Base-by-base conservation (phyloP, 2,797 vertebrate genomes). In the Chelidonichthys spinosus region DNA sequence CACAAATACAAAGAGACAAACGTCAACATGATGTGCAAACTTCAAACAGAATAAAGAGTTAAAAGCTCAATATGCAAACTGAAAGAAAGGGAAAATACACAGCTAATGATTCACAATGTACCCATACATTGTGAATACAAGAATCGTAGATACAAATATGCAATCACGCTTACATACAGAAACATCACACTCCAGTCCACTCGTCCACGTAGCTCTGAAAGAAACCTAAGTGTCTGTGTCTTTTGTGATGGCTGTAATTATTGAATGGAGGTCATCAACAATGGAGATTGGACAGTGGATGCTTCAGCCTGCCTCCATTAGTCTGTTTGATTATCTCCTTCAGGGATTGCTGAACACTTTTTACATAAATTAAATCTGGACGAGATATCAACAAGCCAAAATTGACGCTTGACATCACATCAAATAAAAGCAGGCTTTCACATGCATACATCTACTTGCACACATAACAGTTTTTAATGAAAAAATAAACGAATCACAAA, bases 161-260 rank as follows among this genome's bases (percentile, higher is more conserved):
- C 59, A 73, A 63, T 83, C 67, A 52, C 55, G 69, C 65, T 49
- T 63, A 8, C 37, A 63, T 47, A 59, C 59, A 49, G 67, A 78
- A 71, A 32, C 59, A 74, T 78, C 74, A 46, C 69, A 76, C 72
- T 81, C 75, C 56, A 36, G 82, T 79, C 70, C 65, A 14, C 52
- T 75, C 68, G 46, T 43, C 66, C 71, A 58, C 7, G 1, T 61
- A 37, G 65, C 75, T 71, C 50, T 66, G 68, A 83, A 81, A 79
- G 71, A 82, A 81, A 72, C 56, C 72, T 52, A 73, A 87, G 74
- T 52, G 56, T 55, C 78, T 52, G 9, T 78, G 77, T 88, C 61
- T 89, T 89, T 78, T 89, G 68, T 87, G 75, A 84, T 85, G 75
- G 68, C 33, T 76, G 72, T 82, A 90, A 92, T 93, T 91, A 89